Evolutionary conservation across 2,888 invertebrate genomes (phyloP), one percentile per base, ranked within the genome.

Genomic region (Volucella inanis): DNA sequence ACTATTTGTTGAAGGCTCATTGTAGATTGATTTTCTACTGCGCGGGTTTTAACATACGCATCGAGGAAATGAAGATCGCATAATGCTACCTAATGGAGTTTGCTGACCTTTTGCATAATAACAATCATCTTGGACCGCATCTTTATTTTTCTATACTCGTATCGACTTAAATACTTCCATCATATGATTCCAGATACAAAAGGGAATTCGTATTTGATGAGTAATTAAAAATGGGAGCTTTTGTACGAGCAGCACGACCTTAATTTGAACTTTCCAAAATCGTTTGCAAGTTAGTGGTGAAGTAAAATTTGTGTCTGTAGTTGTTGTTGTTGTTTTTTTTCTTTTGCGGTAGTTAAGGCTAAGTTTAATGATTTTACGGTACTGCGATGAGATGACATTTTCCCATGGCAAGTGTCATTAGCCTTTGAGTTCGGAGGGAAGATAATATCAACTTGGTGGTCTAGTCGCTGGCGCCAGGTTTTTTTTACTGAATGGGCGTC

Each of bases 331-430:
- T 62, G 47, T 49, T 12, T 4, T 38, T 59, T 41, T 50, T 52
- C 52, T 54, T 59, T 52, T 43, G 43, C 39, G 41, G 22, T 12
- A n/a, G 57, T 54, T 65, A 43, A 47, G 41, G 71, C 22, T 9
- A 22, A 62, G 68, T 71, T 70, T 78, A 59, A 71, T 50, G 70
- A 59, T 64, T 78, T 62, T 62, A 71, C 72, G 78, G 78, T 62
- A 70, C 39, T 8, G 49, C 22, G 49, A 18, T 55, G 61, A 71
- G 38, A 62, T 62, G 77, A 77, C 77, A 77, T 55, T 43, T 64
- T 64, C 70, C 64, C 78, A 78, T 78, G 78, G 43, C 70, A 70
- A 64, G 70, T 78, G 70, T 70, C 78, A 70, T 78, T 78, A 71
- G 38, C 62, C 50, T 49, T 49, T n/a, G 15, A 47, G 52, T 38